Percentiles rank a stretch among this genome's conserved stretches.
These are phyloP conservation scores for Taxidea taxus DNA, from an alignment of 2,113 vertebrate species.

Conservation along the genomic window DNA sequence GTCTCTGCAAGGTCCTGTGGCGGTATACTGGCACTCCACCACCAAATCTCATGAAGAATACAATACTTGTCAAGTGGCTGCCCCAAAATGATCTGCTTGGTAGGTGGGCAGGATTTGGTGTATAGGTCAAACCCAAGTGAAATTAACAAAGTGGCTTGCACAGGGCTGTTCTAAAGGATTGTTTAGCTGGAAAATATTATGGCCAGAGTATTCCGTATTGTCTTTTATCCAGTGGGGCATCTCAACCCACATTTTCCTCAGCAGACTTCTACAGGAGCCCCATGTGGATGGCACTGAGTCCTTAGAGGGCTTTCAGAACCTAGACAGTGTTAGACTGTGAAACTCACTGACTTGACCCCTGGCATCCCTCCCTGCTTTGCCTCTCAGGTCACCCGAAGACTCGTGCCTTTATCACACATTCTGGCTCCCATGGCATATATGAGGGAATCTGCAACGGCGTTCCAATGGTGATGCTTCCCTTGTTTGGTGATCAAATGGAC, in stretches of 20 bases:
- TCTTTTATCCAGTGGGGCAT: not conserved
- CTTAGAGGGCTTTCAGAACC: not conserved
- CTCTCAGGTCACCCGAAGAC: slow-evolving; percentile 89
- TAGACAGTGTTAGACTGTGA: not conserved
- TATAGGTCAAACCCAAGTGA: not conserved
- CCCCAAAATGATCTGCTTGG: slow-evolving; percentile 97
- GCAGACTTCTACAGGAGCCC: not conserved
- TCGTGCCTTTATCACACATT: slow-evolving; percentile 94
- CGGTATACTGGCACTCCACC: slow-evolving; percentile 86
- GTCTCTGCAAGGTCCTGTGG: slow-evolving; percentile 90
- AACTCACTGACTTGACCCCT: accelerated
- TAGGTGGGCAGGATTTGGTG: slow-evolving; percentile 72
- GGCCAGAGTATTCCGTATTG: not conserved
- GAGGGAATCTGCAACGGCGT: slow-evolving; percentile 94
- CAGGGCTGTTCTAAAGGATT: not conserved
- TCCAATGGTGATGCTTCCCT: slow-evolving; percentile 93
- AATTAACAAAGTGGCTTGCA: not conserved
- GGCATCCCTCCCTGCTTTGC: not conserved
- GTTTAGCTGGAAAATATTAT: not conserved
- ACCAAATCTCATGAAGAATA: slow-evolving; percentile 86
- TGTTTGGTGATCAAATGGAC: slow-evolving; percentile 91
- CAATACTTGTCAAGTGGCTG: slow-evolving; percentile 93
- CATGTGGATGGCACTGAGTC: accelerated
- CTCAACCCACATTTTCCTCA: not conserved
- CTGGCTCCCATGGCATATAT: slow-evolving; percentile 91